Evolutionary conservation across 2,888 invertebrate species (phyloP).

Genomic region (Scrobipalpa atriplicella): DNA sequence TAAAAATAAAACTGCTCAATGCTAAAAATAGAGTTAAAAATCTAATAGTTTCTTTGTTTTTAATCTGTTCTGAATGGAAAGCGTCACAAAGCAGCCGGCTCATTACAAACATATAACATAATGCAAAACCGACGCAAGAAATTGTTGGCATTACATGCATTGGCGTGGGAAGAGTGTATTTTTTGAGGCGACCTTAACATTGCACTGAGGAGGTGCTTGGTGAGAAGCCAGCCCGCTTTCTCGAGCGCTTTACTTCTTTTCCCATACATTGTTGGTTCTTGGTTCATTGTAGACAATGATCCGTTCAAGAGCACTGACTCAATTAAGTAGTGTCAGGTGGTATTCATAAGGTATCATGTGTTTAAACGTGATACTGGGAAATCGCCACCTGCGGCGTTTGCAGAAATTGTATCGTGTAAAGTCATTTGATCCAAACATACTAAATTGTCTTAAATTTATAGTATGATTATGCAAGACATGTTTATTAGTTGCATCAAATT

Average conservation of each 20-base stretch:
- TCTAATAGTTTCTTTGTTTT: background rate
- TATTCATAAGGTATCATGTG: slow-evolving; percentile 8
- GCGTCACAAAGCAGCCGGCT: slow-evolving; percentile 17
- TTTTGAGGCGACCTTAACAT: slow-evolving; percentile 55
- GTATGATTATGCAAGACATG: no score
- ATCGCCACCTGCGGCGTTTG: background rate
- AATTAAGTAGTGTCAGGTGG: slow-evolving; percentile 16
- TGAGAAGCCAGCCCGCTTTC: slow-evolving; percentile 73
- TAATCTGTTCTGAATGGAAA: slow-evolving; percentile 18
- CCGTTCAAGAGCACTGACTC: slow-evolving; percentile 56
- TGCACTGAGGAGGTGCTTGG: slow-evolving; percentile 43
- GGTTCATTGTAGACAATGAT: slow-evolving; percentile 63
- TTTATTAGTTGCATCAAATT: no score
- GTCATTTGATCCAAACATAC: background rate
- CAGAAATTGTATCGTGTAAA: background rate
- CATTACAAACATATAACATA: slow-evolving; percentile 36
- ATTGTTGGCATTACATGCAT: slow-evolving; percentile 49
- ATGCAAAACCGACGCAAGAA: slow-evolving; percentile 41
- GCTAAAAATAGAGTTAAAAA: background rate
- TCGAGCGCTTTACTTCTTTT: slow-evolving; percentile 55
- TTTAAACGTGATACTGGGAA: slow-evolving; percentile 13
- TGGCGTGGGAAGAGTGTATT: slow-evolving; percentile 49
- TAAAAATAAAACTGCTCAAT: no score
- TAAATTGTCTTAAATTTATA: no score
- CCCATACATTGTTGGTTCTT: slow-evolving; percentile 54